Evolutionary conservation across 2,888 invertebrate species (phyloP), one percentile per base, ranked within the genome.

Genomic region (Mythimna impura): DNA sequence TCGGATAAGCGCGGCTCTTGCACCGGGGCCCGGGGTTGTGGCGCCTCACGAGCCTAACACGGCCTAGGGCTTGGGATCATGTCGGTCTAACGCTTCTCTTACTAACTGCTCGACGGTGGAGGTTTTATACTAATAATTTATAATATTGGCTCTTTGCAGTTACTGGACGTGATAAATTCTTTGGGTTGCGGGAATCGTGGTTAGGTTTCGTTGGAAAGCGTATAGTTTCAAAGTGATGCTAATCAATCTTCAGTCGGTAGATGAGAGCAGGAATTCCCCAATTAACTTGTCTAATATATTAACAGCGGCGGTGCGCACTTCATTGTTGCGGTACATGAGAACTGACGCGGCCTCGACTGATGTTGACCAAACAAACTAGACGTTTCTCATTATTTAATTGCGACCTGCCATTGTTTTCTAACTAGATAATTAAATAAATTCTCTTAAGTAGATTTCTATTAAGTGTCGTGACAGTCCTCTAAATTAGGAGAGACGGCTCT

Each of bases 341-440:
- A 94, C 90, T 75, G 85, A 81, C 84, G 88, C 91, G 91, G 91
- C 87, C 89, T 90, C 90, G 86, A 88, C 88, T 93, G 91, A 92
- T 91, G 93, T 92, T 93, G 92, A 92, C 91, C 91, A 91, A 92
- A 90, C 91, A 85, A 89, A 89, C 89, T 88, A 89, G 87, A 89
- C 87, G 91, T 92, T 95, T 95, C 94, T 91, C 95, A 95, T 95
- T 95, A 94, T 93, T 93, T 95, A 95, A 95, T 95, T 95, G 93
- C 91, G 81, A 87, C 86, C 87, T 83, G 89, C 95, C 90, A 95
- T 96, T 95, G 95, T 96, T 92, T 93, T 88, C 80, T 76, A 89
- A 89, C 89, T 89, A 87, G 87, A 89, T 91, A 94, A 94, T 93
- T 93, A 94, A 93, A 93, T 91, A 91, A 92, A 93, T 89, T 91